These are phyloP conservation scores for Cossypha polioptera DNA, from an alignment of 2,797 vertebrate species.

Conservation along the genomic window DNA sequence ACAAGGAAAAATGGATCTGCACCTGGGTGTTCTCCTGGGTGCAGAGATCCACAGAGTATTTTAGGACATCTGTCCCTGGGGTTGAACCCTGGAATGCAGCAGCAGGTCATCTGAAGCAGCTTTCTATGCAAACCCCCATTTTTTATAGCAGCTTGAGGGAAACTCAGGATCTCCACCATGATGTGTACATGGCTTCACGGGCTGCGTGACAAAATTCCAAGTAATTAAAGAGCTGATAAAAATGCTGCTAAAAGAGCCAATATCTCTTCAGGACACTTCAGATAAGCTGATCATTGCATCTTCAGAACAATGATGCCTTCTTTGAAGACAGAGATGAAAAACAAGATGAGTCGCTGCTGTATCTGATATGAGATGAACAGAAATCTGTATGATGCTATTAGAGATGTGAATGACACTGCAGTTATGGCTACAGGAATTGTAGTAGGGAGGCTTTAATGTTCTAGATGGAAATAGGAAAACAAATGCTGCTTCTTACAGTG, in stretches of 20 bases:
- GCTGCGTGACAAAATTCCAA: constrained; percentile 33
- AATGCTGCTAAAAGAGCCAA: neutral
- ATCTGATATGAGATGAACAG: neutral
- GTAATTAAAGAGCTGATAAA: constrained; percentile 48
- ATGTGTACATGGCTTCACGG: neutral
- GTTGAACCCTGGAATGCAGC: neutral
- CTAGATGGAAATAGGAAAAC: neutral
- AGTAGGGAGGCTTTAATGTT: constrained; percentile 5
- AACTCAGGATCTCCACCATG: neutral
- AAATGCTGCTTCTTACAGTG: neutral
- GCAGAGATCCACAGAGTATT: neutral
- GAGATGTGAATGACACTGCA: neutral
- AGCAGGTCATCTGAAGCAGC: neutral
- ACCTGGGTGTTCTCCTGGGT: neutral
- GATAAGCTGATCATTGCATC: constrained; percentile 18
- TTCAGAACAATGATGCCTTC: constrained; percentile 31
- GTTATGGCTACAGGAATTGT: neutral
- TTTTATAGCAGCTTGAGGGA: neutral
- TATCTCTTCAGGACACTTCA: constrained; percentile 35
- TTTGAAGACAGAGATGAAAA: constrained; percentile 63
- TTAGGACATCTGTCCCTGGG: neutral
- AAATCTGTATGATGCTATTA: constrained; percentile 26
- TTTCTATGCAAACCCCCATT: neutral
- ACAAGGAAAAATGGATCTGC: neutral
- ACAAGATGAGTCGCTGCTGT: neutral